Conservation (phyloP, 1,140 invertebrate genomes). For the roundworm (Caenorhabditis elegans) region WBcel235 BX284604.4:6504501-6505000, state of each 20-base stretch:
- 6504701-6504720: constrained; percentile 31
- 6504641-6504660: background rate
- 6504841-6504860: background rate
- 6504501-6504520: no score
- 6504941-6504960: no score
- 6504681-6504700: constrained; percentile 30
- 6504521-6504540: no score
- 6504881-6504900: background rate
- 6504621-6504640: no score
- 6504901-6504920: no score
- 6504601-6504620: background rate
- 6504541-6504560: no score
- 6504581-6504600: no score
- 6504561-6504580: no score
- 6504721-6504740: background rate
- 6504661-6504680: background rate
- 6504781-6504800: background rate
- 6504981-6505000: no score
- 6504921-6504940: no score
- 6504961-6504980: no score
- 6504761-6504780: constrained; percentile 17
- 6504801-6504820: background rate
- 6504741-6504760: background rate
- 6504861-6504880: background rate
- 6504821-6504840: background rate